phyloP scores from a whole-genome alignment of 53 echinoderm and acorn worm genomes.

The Mesocentrotus franciscanus region DNA sequence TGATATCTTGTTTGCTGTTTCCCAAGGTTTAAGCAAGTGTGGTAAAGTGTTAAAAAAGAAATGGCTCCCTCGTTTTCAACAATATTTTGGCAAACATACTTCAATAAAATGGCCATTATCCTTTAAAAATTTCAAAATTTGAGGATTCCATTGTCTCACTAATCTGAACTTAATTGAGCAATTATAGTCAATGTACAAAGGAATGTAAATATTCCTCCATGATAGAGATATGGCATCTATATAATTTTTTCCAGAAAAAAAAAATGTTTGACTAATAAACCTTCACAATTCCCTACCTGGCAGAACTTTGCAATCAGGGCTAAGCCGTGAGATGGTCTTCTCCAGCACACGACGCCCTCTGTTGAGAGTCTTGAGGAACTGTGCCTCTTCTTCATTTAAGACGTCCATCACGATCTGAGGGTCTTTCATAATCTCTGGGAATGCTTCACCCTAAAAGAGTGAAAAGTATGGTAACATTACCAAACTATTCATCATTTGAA shows the following conservation, averaged over 20 bases:
- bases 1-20: not conserved
- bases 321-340: slow-evolving; percentile 86
- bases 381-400: slow-evolving; percentile 96
- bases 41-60: too few species aligned
- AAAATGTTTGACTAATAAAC: not conserved
- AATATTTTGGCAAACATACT: not conserved
- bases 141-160: not conserved
- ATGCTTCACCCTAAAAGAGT: slow-evolving; percentile 90
- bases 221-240: not conserved
- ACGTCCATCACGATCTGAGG: slow-evolving; percentile 94
- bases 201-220: not conserved
- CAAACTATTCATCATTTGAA: not conserved
- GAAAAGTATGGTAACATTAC: not conserved
- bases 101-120: not conserved
- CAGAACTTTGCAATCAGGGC: slow-evolving; percentile 70
- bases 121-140: not conserved
- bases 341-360: slow-evolving; percentile 97
- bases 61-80: not conserved
- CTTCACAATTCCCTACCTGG: slow-evolving; percentile 73
- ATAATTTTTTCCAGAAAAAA: not conserved
- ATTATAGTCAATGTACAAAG: not conserved
- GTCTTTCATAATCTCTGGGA: slow-evolving; percentile 93
- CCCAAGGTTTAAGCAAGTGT: too few species aligned
- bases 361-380: slow-evolving; percentile 95
- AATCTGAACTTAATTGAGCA: not conserved